Base-by-base conservation (phyloP, 2,888 invertebrate species). In the Drosophila robusta region DNA sequence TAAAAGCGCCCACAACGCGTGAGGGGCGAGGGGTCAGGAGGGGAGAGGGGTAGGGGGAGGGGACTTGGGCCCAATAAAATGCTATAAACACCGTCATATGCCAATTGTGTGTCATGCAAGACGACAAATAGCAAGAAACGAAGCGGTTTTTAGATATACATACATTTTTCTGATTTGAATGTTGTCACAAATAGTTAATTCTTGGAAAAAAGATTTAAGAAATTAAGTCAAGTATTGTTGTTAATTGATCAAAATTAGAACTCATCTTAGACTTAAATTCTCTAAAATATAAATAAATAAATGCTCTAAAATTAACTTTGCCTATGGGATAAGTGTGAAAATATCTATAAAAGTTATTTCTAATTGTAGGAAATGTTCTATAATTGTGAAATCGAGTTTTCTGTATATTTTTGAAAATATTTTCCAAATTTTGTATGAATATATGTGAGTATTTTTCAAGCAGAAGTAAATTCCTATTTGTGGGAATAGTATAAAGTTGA, bases 1-100 rank as follows among this genome's bases (percentile, higher is more conserved):
- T 83, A 83, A 82, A 83, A 80, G 65, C 77, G 76, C 63, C 68
- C 69, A 63, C 58, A 44, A 75, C 47, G 52, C 51, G 61, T 29
- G 41, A 24, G 54, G 12, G 26, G n/a, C 49, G 46, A 32, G 12
- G 34, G 14, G 18, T 0, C 8, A 8, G 14, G 60, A 12, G 7
- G 55, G 14, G 32, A 22, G 36, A 7, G 5, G 60, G 12, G 7
- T 51, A 14, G 32, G 26, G 36, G 9, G 5, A 12, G 16, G 14
- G 18, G 51, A 24, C 39, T 34, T 34, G 50, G 44, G 50, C 65
- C 71, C 42, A 74, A 76, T 74, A 76, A 71, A 71, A 55, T 45
- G 42, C 57, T 18, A 36, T 39, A 60, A 11, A 60, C 44, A 57
- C 51, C 52, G 46, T 24, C 57, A 47, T 34, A 24, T 29, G 44